These are phyloP conservation scores for Tetragonisca angustula DNA, from an alignment of 2,888 invertebrate genomes.

Conservation along the genomic window DNA sequence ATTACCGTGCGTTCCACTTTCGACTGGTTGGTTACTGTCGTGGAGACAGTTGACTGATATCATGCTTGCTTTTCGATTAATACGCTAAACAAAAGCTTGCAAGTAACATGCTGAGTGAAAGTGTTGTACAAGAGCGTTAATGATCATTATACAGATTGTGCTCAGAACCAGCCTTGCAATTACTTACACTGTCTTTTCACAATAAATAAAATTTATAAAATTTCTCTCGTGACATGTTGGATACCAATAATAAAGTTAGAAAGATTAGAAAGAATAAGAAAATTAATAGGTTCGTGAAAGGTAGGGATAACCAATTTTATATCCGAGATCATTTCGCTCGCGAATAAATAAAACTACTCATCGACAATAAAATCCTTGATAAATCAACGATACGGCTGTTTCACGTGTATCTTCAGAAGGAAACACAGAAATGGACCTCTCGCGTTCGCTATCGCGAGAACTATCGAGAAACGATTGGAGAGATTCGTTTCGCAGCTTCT, in stretches of 20 bases:
- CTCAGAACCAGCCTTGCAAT: no score
- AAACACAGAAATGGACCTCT: not conserved
- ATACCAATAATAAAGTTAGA: no score
- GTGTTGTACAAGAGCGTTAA: no score
- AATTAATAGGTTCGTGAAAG: no score
- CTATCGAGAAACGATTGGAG: slow-evolving; percentile 28
- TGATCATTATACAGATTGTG: no score
- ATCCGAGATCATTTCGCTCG: no score
- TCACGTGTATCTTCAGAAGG: not conserved
- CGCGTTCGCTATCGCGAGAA: slow-evolving; percentile 1
- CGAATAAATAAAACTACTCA: no score
- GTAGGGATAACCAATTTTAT: no score
- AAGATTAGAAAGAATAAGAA: no score
- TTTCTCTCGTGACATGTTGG: no score
- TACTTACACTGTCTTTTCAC: no score
- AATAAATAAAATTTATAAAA: no score
- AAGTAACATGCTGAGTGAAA: not conserved
- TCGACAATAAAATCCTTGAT: not conserved
- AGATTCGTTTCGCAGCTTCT: slow-evolving; percentile 38
- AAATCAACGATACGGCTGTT: not conserved
- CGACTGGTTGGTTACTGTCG: not conserved
- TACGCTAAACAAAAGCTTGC: not conserved
- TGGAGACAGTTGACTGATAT: not conserved
- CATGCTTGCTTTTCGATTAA: not conserved
- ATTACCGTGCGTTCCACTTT: not conserved